Evolutionary conservation across 2,888 invertebrate genomes (phyloP).

Genomic region (Drosophila maculinotata): DNA sequence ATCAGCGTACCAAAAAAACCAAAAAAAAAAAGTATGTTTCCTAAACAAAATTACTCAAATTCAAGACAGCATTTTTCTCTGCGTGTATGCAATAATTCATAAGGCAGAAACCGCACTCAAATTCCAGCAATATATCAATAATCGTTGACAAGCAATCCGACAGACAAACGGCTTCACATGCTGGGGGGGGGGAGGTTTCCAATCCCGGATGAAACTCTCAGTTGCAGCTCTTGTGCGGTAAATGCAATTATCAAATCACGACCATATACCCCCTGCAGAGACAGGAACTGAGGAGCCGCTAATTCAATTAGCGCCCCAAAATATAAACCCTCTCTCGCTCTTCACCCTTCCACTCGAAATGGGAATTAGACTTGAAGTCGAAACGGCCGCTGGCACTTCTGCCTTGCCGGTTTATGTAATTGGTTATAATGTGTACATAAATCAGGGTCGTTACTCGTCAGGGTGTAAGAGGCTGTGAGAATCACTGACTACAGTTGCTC

Average conservation of each 20-base stretch:
- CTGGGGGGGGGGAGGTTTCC: background rate
- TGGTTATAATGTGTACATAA: slow-evolving; percentile 74
- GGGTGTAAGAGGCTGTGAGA: slow-evolving; percentile 10
- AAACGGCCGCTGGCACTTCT: slow-evolving; percentile 26
- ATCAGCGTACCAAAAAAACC: too few species aligned
- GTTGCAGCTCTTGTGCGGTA: slow-evolving; percentile 4
- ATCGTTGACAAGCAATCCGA: slow-evolving; percentile 12
- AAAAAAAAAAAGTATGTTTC: too few species aligned
- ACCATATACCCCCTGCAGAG: slow-evolving; percentile 19
- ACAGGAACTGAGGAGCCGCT: slow-evolving; percentile 44
- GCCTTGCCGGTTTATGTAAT: slow-evolving; percentile 53
- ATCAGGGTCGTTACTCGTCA: slow-evolving; percentile 38
- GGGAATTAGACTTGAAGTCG: slow-evolving; percentile 37
- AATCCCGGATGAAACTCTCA: background rate
- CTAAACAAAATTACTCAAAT: too few species aligned
- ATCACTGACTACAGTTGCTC: slow-evolving; percentile 29
- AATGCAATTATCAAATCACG: slow-evolving; percentile 62
- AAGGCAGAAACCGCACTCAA: slow-evolving; percentile 1
- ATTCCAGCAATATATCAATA: slow-evolving; percentile 1
- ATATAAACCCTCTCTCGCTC: slow-evolving; percentile 25
- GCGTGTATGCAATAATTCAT: too few species aligned
- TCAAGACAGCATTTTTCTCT: too few species aligned
- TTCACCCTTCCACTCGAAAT: slow-evolving; percentile 20
- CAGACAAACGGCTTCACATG: slow-evolving; percentile 1
- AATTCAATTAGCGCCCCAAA: slow-evolving; percentile 71